Base-by-base conservation (phyloP, 2,113 vertebrate species). In the Misgurnus mizolepis region DNA sequence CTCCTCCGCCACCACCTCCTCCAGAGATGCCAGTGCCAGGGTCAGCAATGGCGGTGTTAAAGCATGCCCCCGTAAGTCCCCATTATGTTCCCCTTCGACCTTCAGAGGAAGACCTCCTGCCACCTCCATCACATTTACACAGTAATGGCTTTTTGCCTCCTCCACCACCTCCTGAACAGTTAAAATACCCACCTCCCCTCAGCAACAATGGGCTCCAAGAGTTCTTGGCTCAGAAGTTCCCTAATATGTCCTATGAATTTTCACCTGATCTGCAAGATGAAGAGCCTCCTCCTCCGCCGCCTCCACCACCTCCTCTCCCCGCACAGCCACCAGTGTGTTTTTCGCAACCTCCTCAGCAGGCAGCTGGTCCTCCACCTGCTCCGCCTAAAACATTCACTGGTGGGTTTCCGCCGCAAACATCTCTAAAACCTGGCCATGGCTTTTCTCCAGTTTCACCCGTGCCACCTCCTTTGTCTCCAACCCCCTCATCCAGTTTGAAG, bases 1-100 rank as follows among this genome's bases (percentile, higher is more conserved):
- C 93, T 0, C 92, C 92, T 0, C 94, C 92, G 0, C 94, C 94
- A 0, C 91, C 91, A 0, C 94, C 94, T 0, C 91, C 91, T 1
- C 90, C 86, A 7, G 43, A 87, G 0, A 83, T 67, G 5, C 95
- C 94, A 0, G 86, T 90, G 0, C 94, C 94, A 0, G 95, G 95
- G 6, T 94, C 95, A 0, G 94, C 94, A 9, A 94, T 95, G 95
- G 94, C 95, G 0, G 93, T 93, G 0, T 85, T 97, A 18, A 95
- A 91, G 68, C 92, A 93, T 0, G 90, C 90, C 2, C 92, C 93
- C 0, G 88, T 92, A 2, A 90, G 88, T 78, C 94, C 93, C 0
- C 77, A 92, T 22, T 93, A 93, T 69, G 93, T 88, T 0, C 93
- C 93, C 0, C 93, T 93, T 0, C 93, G 94, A 0, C 93, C 92